A percentile compares a stretch with the other conserved stretches of the same genome.
These are phyloP conservation scores for Vipera latastei DNA, from an alignment of 2,797 vertebrate species.

Conservation along the genomic window DNA sequence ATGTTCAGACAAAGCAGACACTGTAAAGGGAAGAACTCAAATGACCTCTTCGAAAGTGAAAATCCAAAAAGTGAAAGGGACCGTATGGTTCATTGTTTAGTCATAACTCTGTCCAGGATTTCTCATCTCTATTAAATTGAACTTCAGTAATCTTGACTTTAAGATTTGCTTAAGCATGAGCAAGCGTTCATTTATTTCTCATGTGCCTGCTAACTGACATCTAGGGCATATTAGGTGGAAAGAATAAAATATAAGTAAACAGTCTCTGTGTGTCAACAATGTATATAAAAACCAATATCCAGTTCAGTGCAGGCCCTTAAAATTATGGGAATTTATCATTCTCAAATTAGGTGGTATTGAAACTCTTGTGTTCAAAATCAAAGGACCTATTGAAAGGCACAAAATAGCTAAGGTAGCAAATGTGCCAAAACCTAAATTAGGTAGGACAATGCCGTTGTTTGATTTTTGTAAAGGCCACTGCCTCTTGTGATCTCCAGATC, in stretches of 20 bases:
- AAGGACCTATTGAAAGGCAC: not conserved
- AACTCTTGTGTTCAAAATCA: not conserved
- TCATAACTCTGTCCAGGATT: not conserved
- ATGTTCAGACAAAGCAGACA: not conserved
- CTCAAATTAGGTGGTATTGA: not conserved
- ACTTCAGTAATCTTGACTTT: not conserved
- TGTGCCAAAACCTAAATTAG: not conserved
- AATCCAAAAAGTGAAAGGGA: not conserved
- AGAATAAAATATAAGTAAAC: not conserved
- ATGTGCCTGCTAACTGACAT: not conserved
- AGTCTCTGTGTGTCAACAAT: not conserved
- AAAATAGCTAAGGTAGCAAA: not conserved
- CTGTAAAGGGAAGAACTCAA: not conserved
- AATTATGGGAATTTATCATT: not conserved
- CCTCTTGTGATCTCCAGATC: not conserved
- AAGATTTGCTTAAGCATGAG: not conserved
- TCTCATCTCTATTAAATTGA: not conserved
- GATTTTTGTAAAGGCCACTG: not conserved
- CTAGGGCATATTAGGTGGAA: not conserved
- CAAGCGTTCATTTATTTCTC: not conserved
- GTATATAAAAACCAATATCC: not conserved
- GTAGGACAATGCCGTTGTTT: not conserved
- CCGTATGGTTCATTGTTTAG: not conserved
- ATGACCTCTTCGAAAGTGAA: not conserved
- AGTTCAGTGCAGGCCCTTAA: not conserved